Evolutionary conservation across 2,797 vertebrate species (phyloP), one percentile per base, ranked within the genome.

Genomic region (Lindbergichthys nudifrons): DNA sequence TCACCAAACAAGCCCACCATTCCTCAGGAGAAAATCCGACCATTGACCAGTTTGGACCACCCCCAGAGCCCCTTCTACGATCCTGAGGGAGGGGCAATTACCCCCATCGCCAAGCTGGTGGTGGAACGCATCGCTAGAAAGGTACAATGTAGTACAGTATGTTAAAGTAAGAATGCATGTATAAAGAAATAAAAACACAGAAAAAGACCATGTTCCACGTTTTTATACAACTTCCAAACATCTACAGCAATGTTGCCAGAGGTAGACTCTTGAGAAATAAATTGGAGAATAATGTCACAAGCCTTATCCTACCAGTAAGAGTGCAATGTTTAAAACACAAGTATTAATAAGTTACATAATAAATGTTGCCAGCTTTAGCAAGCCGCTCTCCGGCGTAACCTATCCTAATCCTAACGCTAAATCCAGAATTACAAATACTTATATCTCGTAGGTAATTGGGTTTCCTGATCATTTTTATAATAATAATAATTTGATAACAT

Each of bases 71-170:
- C 98, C 1, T 98, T 99, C 89, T 98, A 98, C 0, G 96, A 98
- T 73, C 96, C 96, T 0, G 96, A 97, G 82, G 97, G 97, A 19
- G 96, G 97, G 0, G 94, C 97, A 1, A 96, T 99, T 73, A 94
- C 91, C 41, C 93, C 97, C 23, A 90, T 98, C 48, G 97, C 97
- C 73, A 93, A 92, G 83, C 91, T 98, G 69, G 89, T 98, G 78
- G 96, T 99, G 77, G 98, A 99, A 79, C 96, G 98, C 87, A 98
- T 99, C 2, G 97, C 97, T 63, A 94, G 97, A 69, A 99, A 99
- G 97, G 98, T 99, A 94, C 19, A 65, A 9, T 58, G 53, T 19
- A 19, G n/a, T 42, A 8, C 18, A 19, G n/a, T 42, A 5, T 58
- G 21, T 42, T 13, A 42, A 65, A 65, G 47, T 26, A 18, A 36